Evolutionary conservation across 2,888 invertebrate genomes (phyloP).

Genomic region (Uloborus plumipes): DNA sequence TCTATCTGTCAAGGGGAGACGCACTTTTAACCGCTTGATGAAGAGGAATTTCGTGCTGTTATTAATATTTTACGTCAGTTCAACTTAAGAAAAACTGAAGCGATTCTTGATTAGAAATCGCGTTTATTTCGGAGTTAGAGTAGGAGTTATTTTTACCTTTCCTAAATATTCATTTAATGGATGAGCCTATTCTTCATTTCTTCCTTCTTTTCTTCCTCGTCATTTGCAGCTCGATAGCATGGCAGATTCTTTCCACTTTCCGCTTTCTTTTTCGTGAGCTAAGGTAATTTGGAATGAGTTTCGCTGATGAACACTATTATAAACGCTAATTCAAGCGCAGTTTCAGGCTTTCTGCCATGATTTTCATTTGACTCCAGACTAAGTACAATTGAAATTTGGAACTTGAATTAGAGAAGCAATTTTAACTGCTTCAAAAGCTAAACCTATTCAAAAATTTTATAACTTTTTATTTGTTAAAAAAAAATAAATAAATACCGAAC

Average conservation of each 20-base stretch:
- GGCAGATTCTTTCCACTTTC: constrained; percentile 45
- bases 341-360: not conserved
- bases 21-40: constrained; percentile 22
- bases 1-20: constrained; percentile 22
- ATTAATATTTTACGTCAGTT: constrained; percentile 51
- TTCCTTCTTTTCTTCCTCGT: constrained; percentile 8
- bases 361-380: no score
- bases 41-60: constrained; percentile 46
- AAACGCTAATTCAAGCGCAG: constrained; percentile 28
- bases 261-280: constrained; percentile 7
- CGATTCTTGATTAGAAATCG: constrained; percentile 33
- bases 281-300: constrained; percentile 48
- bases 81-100: constrained; percentile 20
- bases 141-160: constrained; percentile 53
- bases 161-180: constrained; percentile 49
- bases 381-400: no score
- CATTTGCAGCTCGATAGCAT: constrained; percentile 2
- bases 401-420: no score
- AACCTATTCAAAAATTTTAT: no score
- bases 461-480: no score
- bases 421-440: no score
- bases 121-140: constrained; percentile 38
- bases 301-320: constrained; percentile 51
- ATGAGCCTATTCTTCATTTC: constrained; percentile 50
- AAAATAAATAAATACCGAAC: no score